These are phyloP conservation scores for Erannis defoliaria DNA, from an alignment of 2,888 invertebrate genomes.

Conservation along the genomic window DNA sequence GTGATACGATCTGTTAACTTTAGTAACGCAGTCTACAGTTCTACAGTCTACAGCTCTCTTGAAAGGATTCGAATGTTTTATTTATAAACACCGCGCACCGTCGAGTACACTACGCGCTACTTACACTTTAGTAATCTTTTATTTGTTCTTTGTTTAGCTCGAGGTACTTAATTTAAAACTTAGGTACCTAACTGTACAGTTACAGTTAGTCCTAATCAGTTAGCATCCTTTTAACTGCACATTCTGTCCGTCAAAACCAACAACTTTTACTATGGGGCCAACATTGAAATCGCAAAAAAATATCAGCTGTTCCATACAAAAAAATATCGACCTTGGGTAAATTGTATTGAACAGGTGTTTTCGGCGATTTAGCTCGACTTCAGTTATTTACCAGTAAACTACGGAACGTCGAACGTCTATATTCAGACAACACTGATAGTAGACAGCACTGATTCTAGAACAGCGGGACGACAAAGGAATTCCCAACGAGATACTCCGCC, in stretches of 20 bases:
- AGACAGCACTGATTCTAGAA: no score
- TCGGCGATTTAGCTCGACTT: no score
- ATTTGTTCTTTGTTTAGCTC: background rate
- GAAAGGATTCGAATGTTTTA: conserved; percentile 25
- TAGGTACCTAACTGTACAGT: background rate
- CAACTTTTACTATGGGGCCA: no score
- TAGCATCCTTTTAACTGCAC: no score
- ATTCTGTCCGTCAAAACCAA: no score
- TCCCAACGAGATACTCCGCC: conserved; percentile 56
- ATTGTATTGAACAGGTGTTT: no score
- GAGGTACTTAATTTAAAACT: background rate
- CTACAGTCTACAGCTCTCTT: conserved; percentile 17
- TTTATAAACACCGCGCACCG: conserved; percentile 16
- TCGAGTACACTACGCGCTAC: conserved; percentile 6
- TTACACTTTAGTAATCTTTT: background rate
- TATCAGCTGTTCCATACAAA: no score
- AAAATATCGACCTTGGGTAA: no score
- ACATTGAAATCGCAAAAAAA: no score
- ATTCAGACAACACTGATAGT: conserved; percentile 11
- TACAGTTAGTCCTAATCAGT: no score
- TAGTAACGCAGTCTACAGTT: background rate
- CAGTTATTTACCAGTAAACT: conserved; percentile 13
- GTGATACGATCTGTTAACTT: conserved; percentile 23
- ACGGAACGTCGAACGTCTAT: conserved; percentile 4
- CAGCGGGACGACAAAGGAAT: conserved; percentile 59